Evolutionary conservation across 37 sponge, comb jelly and placozoan genomes (phyloP), one percentile per base, ranked within the genome.

Genomic region (Bolinopsis microptera): DNA sequence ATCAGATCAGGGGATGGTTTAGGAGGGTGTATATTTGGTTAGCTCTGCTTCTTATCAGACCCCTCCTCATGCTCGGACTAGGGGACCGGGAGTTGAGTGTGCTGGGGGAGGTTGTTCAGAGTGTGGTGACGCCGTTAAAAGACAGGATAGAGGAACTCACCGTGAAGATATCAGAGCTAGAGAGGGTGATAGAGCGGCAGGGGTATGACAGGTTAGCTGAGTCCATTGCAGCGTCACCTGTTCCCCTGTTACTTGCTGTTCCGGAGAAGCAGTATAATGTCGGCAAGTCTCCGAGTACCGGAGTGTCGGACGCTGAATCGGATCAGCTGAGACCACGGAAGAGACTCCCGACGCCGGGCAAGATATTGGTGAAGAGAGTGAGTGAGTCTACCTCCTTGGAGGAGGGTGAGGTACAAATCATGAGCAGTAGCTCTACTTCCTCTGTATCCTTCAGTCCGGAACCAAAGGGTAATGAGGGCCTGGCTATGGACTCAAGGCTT

Each of bases 171-270:
- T 23, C 41, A 25, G 90, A 41, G 41, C 39, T 86, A 25, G 90
- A 86, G 90, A 39, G 90, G 90, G 32, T 38, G 48, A 39, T 86
- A 28, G 61, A 41, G 3, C 24, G 61, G 36, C 90, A 39, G 48
- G 35, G 90, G 1, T 28, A 86, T 77, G 32, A 32, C 37, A 27
- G 27, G 9, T 34, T 32, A 18, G 32, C 27, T 18, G 21, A 32
- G 21, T 77, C 80, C 35, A 27, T 77, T 9, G 27, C 80, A 1
- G 33, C 80, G 9, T 77, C 80, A 21, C 80, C 80, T 1, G 33
- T 32, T 77, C 80, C 80, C 21, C 36, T 32, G 3, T 18, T 32
- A 0, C 27, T 77, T 0, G 80, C 37, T 31, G 21, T 77, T 8
- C 80, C 27, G 33, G 21, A 35, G 21, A 28, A 27, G 13, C 8